phyloP scores from a whole-genome alignment of 2,113 vertebrate species.

The Spea bombifrons region DNA sequence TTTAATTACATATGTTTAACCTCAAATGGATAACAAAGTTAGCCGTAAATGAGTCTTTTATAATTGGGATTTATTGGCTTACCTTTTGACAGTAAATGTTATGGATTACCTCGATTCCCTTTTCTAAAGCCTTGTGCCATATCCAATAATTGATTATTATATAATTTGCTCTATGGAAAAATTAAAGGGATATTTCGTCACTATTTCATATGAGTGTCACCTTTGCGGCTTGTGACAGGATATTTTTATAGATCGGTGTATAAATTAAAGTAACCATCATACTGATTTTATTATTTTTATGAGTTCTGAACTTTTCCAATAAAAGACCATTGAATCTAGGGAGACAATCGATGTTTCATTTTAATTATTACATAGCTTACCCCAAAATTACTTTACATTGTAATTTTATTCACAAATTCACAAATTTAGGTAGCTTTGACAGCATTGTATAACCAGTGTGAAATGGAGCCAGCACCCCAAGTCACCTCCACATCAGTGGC shows the following conservation, averaged over 20 bases:
- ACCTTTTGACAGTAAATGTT: constrained; percentile 45
- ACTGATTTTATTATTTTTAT: background rate
- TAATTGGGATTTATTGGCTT: constrained; percentile 46
- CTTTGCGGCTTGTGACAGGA: constrained; percentile 2
- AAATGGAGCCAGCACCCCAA: background rate
- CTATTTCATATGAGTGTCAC: background rate
- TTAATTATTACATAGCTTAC: background rate
- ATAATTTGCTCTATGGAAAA: constrained; percentile 32
- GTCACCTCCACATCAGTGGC: too few species aligned
- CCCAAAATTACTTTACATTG: background rate
- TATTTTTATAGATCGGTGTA: background rate
- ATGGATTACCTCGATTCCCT: constrained; percentile 34
- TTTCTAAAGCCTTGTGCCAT: constrained; percentile 32
- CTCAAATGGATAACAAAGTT: constrained; percentile 43
- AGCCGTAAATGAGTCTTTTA: constrained; percentile 39
- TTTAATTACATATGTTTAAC: constrained; percentile 45
- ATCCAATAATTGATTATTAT: constrained; percentile 46
- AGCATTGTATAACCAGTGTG: background rate
- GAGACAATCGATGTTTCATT: background rate
- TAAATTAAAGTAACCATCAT: background rate
- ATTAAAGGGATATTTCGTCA: constrained; percentile 15
- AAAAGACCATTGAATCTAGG: background rate
- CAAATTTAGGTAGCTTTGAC: background rate
- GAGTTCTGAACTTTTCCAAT: background rate
- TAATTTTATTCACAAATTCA: background rate